Conservation (phyloP, 2,113 vertebrate genomes). For the Pelvicachromis taeniatus region DNA sequence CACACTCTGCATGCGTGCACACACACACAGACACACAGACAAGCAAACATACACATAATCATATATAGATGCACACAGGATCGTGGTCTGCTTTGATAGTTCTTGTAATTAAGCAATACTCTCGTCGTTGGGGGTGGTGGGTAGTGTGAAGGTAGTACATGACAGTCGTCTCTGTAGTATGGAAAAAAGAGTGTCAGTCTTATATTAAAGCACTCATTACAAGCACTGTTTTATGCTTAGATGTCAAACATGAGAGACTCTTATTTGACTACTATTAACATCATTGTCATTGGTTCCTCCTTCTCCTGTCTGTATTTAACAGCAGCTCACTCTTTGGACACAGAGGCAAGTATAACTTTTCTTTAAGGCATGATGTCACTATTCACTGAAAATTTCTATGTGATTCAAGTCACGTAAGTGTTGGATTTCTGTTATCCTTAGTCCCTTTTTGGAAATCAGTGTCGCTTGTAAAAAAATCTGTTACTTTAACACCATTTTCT, state of each 20-base stretch:
- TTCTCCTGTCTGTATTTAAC: background rate
- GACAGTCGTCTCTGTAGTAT: conserved; percentile 22
- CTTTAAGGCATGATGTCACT: background rate
- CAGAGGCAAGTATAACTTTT: background rate
- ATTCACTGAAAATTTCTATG: background rate
- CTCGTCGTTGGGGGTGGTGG: background rate
- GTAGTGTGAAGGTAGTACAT: background rate
- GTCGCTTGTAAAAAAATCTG: background rate
- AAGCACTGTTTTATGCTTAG: conserved; percentile 42
- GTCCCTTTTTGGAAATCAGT: background rate
- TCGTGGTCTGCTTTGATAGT: background rate
- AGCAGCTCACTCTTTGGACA: background rate
- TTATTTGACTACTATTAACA: conserved; percentile 17
- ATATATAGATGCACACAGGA: conserved; percentile 10
- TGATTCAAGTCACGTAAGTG: background rate
- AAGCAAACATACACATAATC: conserved; percentile 1
- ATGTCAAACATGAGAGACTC: conserved; percentile 31
- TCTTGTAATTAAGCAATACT: conserved; percentile 47
- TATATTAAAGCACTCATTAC: conserved; percentile 59
- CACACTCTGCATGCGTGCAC: background rate
- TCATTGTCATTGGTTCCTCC: conserved; percentile 5
- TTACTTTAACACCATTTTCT: background rate
- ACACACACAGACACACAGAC: conserved; percentile 23
- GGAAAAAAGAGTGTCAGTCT: conserved; percentile 38
- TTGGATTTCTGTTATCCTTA: background rate